These are phyloP conservation scores for Buceros bicornis DNA, from an alignment of 2,797 vertebrate genomes.

Conservation along the genomic window DNA sequence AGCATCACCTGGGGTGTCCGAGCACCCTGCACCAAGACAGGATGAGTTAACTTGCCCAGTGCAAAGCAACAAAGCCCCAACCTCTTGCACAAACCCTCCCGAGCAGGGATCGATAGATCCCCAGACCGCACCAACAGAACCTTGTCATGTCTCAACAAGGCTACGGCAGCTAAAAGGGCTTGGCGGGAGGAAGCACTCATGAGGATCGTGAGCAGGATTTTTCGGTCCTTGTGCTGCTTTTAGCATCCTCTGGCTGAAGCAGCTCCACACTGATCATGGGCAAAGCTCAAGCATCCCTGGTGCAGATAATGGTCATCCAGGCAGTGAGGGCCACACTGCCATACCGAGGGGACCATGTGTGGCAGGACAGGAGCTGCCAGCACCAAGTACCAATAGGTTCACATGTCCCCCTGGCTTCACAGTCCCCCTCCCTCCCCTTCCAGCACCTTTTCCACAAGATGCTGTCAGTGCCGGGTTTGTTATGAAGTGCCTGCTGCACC, in stretches of 20 bases:
- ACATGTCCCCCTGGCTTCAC: rapidly evolving
- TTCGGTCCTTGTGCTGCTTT: constrained; percentile 69
- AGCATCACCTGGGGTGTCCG: neutral
- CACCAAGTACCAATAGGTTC: neutral
- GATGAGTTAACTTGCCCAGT: constrained; percentile 74
- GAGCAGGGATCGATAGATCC: constrained; percentile 86
- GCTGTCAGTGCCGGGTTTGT: neutral
- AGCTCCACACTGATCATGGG: constrained; percentile 54
- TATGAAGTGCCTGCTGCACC: constrained; percentile 50
- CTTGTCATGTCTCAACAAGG: constrained; percentile 86
- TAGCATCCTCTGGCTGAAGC: constrained; percentile 77
- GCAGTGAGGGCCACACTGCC: constrained; percentile 36
- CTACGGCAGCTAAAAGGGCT: constrained; percentile 78
- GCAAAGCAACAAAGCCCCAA: constrained; percentile 78
- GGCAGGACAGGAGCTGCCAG: constrained; percentile 73
- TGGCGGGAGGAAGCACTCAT: constrained; percentile 13
- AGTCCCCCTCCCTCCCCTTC: neutral
- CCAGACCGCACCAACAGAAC: constrained; percentile 85
- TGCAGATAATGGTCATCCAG: constrained; percentile 73
- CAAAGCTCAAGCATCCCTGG: constrained; percentile 68
- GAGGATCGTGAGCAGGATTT: constrained; percentile 52
- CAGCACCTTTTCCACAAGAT: constrained; percentile 22
- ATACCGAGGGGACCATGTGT: constrained; percentile 66
- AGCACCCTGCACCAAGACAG: neutral
- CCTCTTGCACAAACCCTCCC: constrained; percentile 77